Conservation (phyloP, 2,113 vertebrate species). For the Tautogolabrus adspersus region DNA sequence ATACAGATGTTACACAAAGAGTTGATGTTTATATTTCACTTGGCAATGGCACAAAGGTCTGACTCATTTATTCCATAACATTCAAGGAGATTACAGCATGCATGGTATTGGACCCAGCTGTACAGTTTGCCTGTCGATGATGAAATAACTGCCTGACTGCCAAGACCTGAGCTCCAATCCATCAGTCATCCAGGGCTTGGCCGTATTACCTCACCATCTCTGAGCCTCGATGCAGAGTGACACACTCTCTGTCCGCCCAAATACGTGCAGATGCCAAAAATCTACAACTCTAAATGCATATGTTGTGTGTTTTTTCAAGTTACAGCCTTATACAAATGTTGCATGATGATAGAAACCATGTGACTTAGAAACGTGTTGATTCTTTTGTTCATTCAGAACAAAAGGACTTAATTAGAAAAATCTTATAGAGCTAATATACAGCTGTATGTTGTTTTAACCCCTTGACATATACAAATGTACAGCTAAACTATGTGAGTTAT, state of each 20-base stretch:
- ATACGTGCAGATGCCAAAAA: conserved; percentile 16
- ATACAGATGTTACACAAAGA: conserved; percentile 3
- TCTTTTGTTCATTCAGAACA: no score
- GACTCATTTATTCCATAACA: conserved; percentile 40
- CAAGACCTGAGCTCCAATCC: conserved; percentile 42
- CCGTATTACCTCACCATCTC: conserved; percentile 54
- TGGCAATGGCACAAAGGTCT: conserved; percentile 5
- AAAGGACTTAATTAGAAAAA: no score
- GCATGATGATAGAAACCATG: not conserved
- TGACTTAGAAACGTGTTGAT: not conserved
- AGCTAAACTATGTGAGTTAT: not conserved
- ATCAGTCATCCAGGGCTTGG: conserved; percentile 54
- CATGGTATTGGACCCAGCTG: conserved; percentile 12
- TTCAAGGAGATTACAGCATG: conserved; percentile 25
- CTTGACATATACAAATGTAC: not conserved
- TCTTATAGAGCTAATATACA: not conserved
- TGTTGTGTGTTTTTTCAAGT: not conserved
- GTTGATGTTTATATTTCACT: conserved; percentile 36
- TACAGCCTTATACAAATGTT: conserved; percentile 7
- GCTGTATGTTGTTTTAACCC: not conserved
- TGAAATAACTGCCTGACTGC: conserved; percentile 40
- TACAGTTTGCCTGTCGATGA: conserved; percentile 40
- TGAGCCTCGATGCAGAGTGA: conserved; percentile 26
- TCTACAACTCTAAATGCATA: not conserved
- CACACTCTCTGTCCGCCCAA: conserved; percentile 16